Conservation (phyloP, 1,140 invertebrate species). For the Lamellibrachia luymesi region DNA sequence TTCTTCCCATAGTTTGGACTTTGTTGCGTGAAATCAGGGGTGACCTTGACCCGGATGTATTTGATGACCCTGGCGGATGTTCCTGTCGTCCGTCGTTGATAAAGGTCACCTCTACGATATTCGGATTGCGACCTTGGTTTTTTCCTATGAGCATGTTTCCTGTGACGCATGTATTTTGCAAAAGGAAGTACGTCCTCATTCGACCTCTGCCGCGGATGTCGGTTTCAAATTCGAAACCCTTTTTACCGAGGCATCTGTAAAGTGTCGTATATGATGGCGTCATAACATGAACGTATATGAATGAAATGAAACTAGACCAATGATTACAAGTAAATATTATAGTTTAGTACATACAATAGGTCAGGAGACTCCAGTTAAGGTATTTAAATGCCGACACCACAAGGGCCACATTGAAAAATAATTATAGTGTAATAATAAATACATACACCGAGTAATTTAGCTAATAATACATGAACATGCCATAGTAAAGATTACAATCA, state of each 20-base stretch:
- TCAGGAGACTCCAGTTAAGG: too few relatives aligned
- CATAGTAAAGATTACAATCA: too few relatives aligned
- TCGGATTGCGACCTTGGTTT: not conserved
- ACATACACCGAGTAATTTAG: too few relatives aligned
- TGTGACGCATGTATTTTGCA: slow-evolving; percentile 8
- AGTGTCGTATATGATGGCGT: not conserved
- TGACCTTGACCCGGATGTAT: not conserved
- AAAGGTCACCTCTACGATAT: slow-evolving; percentile 9
- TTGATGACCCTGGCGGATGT: not conserved
- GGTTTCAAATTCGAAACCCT: slow-evolving; percentile 15
- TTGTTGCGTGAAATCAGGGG: not conserved
- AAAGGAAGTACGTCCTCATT: slow-evolving; percentile 20
- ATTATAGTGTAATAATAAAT: too few relatives aligned
- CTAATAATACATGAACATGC: too few relatives aligned
- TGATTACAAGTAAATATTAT: too few relatives aligned
- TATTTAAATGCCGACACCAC: too few relatives aligned
- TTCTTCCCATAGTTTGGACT: not conserved
- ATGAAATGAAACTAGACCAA: too few relatives aligned
- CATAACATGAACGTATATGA: too few relatives aligned
- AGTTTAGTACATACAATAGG: too few relatives aligned
- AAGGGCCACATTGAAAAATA: too few relatives aligned
- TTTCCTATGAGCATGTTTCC: slow-evolving; percentile 9
- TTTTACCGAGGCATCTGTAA: not conserved
- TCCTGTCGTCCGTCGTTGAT: not conserved
- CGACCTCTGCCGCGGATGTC: slow-evolving; percentile 17